These are phyloP conservation scores for Cotesia glomerata DNA, from an alignment of 1,140 invertebrate species.

Conservation along the genomic window DNA sequence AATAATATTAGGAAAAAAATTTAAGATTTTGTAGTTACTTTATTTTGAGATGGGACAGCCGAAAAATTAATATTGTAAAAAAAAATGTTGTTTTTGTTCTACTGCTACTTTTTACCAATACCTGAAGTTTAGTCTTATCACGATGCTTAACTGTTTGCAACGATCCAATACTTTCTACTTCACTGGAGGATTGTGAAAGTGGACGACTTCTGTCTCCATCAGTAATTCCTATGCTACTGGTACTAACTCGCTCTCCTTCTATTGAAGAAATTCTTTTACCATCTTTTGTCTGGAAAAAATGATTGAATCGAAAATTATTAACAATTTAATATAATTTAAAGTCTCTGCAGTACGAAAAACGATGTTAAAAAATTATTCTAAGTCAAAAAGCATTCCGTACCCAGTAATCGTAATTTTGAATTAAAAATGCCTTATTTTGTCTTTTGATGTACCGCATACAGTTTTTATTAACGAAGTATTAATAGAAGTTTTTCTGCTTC, in stretches of 20 bases:
- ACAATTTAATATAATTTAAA: too few relatives aligned
- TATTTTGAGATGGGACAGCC: background rate
- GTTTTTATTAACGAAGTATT: too few relatives aligned
- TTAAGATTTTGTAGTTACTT: background rate
- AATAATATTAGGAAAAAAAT: background rate
- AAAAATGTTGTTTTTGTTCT: too few relatives aligned
- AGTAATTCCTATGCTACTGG: slow-evolving; percentile 48
- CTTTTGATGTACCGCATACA: too few relatives aligned
- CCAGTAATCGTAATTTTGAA: too few relatives aligned
- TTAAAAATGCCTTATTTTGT: too few relatives aligned
- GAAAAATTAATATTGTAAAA: too few relatives aligned
- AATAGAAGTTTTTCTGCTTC: too few relatives aligned
- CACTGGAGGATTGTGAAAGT: slow-evolving; percentile 67
- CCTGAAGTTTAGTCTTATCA: slow-evolving; percentile 61
- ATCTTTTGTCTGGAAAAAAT: slow-evolving; percentile 51
- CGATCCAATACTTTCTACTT: slow-evolving; percentile 56
- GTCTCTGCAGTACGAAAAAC: too few relatives aligned
- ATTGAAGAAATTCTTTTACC: slow-evolving; percentile 52
- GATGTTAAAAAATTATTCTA: too few relatives aligned
- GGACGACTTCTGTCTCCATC: slow-evolving; percentile 62
- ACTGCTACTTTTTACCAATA: slow-evolving; percentile 31
- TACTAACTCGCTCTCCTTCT: slow-evolving; percentile 58
- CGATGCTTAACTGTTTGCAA: slow-evolving; percentile 57
- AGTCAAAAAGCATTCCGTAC: too few relatives aligned
- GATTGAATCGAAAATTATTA: background rate